These are phyloP conservation scores for Cataglyphis cursor DNA, from an alignment of 2,888 invertebrate genomes.

Conservation along the genomic window DNA sequence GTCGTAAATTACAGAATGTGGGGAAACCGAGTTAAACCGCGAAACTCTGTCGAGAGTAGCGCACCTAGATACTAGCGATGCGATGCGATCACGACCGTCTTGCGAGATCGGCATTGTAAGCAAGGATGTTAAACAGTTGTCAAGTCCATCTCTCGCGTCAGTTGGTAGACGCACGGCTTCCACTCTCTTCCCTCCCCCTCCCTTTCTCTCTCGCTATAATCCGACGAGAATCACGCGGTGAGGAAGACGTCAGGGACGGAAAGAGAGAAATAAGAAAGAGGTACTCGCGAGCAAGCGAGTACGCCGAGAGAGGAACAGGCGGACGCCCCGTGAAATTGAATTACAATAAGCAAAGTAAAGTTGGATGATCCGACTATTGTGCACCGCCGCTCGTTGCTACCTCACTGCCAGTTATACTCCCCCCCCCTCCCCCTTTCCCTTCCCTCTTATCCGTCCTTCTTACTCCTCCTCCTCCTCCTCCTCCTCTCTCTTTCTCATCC, in stretches of 20 bases:
- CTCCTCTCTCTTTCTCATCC: neutral
- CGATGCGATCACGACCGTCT: conserved; percentile 30
- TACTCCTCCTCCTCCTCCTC: conserved; percentile 55
- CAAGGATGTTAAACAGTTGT: conserved; percentile 83
- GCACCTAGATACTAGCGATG: neutral
- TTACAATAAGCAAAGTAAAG: conserved; percentile 84
- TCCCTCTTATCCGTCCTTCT: conserved; percentile 47
- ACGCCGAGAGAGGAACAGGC: conserved; percentile 71
- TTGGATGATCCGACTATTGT: conserved; percentile 84
- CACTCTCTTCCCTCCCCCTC: neutral
- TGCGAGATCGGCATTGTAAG: conserved; percentile 74
- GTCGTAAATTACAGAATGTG: conserved; percentile 47
- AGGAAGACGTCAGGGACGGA: conserved; percentile 34
- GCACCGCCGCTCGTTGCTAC: conserved; percentile 76
- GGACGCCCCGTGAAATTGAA: conserved; percentile 84
- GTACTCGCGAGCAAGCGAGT: conserved; percentile 56
- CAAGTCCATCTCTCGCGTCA: conserved; percentile 79
- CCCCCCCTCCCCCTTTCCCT: conserved; percentile 32
- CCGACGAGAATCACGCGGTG: conserved; percentile 67
- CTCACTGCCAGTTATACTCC: conserved; percentile 78
- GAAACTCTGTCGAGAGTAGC: conserved; percentile 21
- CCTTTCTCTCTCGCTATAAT: conserved; percentile 51
- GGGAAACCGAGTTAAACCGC: conserved; percentile 29
- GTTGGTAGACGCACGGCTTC: conserved; percentile 71
- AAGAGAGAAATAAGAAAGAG: conserved; percentile 65